phyloP scores from a whole-genome alignment of 2,888 invertebrate species.

The Heliconius ismenius region DNA sequence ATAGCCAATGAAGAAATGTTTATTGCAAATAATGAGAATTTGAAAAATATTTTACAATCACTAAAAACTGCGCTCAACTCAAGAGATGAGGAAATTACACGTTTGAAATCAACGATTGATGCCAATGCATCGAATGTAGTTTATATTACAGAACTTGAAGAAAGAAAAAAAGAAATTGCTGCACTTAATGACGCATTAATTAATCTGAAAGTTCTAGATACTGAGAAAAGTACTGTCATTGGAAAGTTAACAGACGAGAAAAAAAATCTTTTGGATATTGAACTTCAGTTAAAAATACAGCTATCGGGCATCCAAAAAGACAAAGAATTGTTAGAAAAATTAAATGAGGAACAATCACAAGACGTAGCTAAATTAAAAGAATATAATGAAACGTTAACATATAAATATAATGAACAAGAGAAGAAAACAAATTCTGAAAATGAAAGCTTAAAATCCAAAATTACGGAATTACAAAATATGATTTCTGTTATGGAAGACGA shows the following conservation, averaged over 20 bases:
- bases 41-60: conserved; percentile 65
- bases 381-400: conserved; percentile 48
- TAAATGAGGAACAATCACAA: conserved; percentile 44
- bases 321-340: conserved; percentile 32
- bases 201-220: conserved; percentile 50
- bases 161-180: conserved; percentile 53
- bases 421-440: conserved; percentile 47
- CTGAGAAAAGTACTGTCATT: conserved; percentile 52
- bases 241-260: conserved; percentile 54
- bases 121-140: conserved; percentile 36
- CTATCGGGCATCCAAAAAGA: conserved; percentile 41
- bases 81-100: conserved; percentile 60
- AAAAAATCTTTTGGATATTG: conserved; percentile 43
- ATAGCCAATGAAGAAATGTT: conserved; percentile 66
- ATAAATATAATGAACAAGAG: conserved; percentile 48
- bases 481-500: conserved; percentile 51
- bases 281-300: conserved; percentile 51
- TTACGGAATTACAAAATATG: conserved; percentile 47
- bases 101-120: conserved; percentile 52
- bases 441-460: conserved; percentile 47
- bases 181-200: conserved; percentile 50
- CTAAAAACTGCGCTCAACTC: conserved; percentile 59
- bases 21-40: conserved; percentile 70
- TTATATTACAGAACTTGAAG: conserved; percentile 49
- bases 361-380: conserved; percentile 50